These are phyloP conservation scores for Parelbella ahira DNA, from an alignment of 2,888 invertebrate species.

Conservation along the genomic window DNA sequence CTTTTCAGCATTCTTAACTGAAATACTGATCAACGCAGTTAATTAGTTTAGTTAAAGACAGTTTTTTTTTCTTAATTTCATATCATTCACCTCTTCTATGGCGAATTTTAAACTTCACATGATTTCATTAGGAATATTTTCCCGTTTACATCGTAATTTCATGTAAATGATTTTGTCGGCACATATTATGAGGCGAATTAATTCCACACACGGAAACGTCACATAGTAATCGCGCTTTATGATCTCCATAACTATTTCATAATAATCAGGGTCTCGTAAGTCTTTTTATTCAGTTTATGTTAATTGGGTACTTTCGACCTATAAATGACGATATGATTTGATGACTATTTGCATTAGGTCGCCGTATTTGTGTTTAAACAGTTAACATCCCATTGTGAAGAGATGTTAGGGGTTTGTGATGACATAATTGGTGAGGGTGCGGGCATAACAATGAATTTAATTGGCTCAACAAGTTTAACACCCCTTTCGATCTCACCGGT, in stretches of 20 bases:
- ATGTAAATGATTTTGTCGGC: slow-evolving; percentile 28
- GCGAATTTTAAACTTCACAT: too few relatives aligned
- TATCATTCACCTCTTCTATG: too few relatives aligned
- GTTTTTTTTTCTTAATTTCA: too few relatives aligned
- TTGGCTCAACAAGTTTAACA: slow-evolving; percentile 67
- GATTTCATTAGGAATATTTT: slow-evolving; percentile 31
- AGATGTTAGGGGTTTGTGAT: slow-evolving; percentile 56
- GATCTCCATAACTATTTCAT: slow-evolving; percentile 26
- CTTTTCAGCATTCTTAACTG: too few relatives aligned
- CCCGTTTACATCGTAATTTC: slow-evolving; percentile 16
- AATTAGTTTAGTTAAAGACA: too few relatives aligned
- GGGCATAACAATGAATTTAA: slow-evolving; percentile 65
- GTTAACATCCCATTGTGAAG: slow-evolving; percentile 55
- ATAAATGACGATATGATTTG: slow-evolving; percentile 14
- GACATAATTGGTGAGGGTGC: slow-evolving; percentile 69
- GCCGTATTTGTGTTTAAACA: slow-evolving; percentile 35
- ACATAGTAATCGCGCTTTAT: slow-evolving; percentile 41
- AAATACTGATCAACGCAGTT: too few relatives aligned
- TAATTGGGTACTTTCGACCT: slow-evolving; percentile 29
- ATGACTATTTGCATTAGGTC: slow-evolving; percentile 32
- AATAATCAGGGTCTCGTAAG: slow-evolving; percentile 31
- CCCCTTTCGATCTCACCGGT: slow-evolving; percentile 50
- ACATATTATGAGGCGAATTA: slow-evolving; percentile 37
- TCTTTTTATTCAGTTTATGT: slow-evolving; percentile 27
- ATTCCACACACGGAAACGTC: slow-evolving; percentile 47